Percentiles rank a stretch among this genome's conserved stretches.
Conservation (phyloP, 2,797 vertebrate species). For the Eurystomus glaucurus region DNA sequence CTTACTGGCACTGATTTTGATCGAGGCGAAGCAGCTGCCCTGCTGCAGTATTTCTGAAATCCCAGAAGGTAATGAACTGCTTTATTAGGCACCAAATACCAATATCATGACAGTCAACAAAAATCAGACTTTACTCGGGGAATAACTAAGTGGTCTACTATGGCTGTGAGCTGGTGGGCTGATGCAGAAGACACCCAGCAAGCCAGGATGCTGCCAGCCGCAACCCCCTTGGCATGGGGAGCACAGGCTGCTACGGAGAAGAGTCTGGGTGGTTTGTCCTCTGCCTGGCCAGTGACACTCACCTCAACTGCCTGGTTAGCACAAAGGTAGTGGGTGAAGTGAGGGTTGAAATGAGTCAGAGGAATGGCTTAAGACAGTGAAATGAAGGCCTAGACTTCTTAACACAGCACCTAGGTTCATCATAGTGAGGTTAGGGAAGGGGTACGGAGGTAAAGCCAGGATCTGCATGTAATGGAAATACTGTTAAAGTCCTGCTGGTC, state of each 20-base stretch:
- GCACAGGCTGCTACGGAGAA: background rate
- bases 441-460: background rate
- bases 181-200: no score
- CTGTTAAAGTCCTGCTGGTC: background rate
- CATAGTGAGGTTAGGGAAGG: background rate
- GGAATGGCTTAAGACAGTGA: background rate
- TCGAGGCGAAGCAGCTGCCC: background rate
- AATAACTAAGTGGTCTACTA: background rate
- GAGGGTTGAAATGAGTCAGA: background rate
- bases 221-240: background rate
- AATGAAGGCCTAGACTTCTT: background rate
- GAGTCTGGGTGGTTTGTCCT: background rate
- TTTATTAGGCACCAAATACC: slow-evolving; percentile 1
- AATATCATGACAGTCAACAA: background rate
- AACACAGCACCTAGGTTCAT: background rate
- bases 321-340: background rate
- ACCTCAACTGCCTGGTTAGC: background rate
- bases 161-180: fast-evolving
- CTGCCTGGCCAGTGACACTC: background rate
- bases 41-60: background rate
- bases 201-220: background rate
- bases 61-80: background rate
- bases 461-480: background rate
- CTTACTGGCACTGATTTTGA: background rate
- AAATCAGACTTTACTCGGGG: background rate